Base-by-base conservation (phyloP, 2,888 invertebrate genomes). In the Noctuana brunneofusca region DNA sequence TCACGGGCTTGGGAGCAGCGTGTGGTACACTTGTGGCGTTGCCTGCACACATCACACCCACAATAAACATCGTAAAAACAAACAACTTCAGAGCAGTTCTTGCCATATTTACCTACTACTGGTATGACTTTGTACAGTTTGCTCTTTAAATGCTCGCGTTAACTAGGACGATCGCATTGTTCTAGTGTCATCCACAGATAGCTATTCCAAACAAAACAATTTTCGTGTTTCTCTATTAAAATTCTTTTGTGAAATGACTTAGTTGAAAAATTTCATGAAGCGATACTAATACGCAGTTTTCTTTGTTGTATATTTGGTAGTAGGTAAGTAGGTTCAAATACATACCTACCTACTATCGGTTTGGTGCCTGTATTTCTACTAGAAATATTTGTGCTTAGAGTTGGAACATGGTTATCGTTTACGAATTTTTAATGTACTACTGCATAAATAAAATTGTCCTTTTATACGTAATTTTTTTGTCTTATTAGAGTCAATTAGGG, bases 51-150 rank as follows among this genome's bases (percentile, higher is more conserved):
- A 58, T 54, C 41, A 65, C 67, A 22, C 50, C 48, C 60, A 65
- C 64, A 43, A 66, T 59, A 57, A 67, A 66, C 66, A 66, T 38
- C 63, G 62, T 57, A 46, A 69, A 60, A 56, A 66, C 50, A 52
- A 70, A 20, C 46, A 66, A 59, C 58, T 66, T 67, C 50, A 56
- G 63, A 56, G 66, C 64, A 57, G 57, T 58, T 66, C 64, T 46
- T 46, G 66, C 66, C 68, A 70, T 68, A 49, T 66, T 65, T 66
- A 41, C 16, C 8, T 41, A 64, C 65, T 63, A 65, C 65, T 68
- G 69, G 35, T 52, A 58, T 64, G 55, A 35, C 30, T 60, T 56
- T 50, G 46, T 54, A 52, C 43, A 64, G 52, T 63, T 63, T 57
- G 43, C 43, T 63, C 63, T 67, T 63, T 63, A 63, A 63, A 57